Conservation (phyloP, 2,888 invertebrate species). For the Agonopterix subpropinquella region DNA sequence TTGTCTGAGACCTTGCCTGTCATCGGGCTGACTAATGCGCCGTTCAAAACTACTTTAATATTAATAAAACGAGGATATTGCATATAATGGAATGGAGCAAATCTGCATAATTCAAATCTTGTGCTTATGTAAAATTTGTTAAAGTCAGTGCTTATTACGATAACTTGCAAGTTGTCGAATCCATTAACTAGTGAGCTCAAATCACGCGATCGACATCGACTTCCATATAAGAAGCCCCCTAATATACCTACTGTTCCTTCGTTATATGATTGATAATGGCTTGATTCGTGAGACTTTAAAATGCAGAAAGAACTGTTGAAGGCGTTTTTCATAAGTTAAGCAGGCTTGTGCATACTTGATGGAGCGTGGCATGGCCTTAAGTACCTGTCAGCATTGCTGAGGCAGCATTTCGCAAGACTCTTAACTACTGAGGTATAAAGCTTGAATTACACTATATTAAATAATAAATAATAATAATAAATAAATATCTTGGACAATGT, state of each 20-base stretch:
- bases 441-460: slow-evolving; percentile 12
- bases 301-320: slow-evolving; percentile 8
- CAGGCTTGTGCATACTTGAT: slow-evolving; percentile 53
- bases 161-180: slow-evolving; percentile 27
- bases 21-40: too few relatives aligned
- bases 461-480: too few relatives aligned
- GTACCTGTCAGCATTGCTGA: slow-evolving; percentile 34
- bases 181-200: slow-evolving; percentile 24
- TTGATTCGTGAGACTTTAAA: too few relatives aligned
- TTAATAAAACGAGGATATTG: background rate
- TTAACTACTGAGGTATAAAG: slow-evolving; percentile 14
- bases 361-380: slow-evolving; percentile 33
- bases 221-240: slow-evolving; percentile 6
- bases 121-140: too few relatives aligned
- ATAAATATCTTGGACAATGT: too few relatives aligned
- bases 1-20: too few relatives aligned
- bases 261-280: too few relatives aligned
- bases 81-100: background rate
- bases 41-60: too few relatives aligned
- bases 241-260: too few relatives aligned
- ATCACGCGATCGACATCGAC: slow-evolving; percentile 22
- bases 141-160: slow-evolving; percentile 18
- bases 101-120: slow-evolving; percentile 6
- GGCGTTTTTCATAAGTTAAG: slow-evolving; percentile 45
- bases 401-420: slow-evolving; percentile 23